Base-by-base conservation (phyloP, 2,888 invertebrate genomes). In the Scaptomyza reducta region DNA sequence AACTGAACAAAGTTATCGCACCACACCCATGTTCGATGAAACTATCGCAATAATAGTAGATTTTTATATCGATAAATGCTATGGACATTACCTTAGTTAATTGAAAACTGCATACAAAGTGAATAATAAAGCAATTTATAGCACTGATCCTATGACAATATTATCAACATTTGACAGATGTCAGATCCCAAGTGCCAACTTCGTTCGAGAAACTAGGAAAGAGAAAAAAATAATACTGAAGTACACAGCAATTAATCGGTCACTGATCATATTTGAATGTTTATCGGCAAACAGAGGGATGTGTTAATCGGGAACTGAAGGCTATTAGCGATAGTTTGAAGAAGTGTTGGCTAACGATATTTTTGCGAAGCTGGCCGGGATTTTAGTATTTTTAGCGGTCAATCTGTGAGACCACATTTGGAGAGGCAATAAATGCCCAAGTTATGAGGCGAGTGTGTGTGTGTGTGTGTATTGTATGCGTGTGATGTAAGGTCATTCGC, bases 401-500 rank as follows among this genome's bases (percentile, higher is more conserved):
- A 38, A 62, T 35, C 31, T 67, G 67, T 71, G 62, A 53, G 74
- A 62, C 74, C 74, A 61, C 41, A 18, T n/a, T 18, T 7, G 3
- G 5, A 14, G 22, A n/a, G 25, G 40, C 29, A 44, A 62, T 53
- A 74, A 70, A 75, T 71, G 45, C 50, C 42, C 11, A 46, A 16
- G 29, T 40, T 44, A 54, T 51, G 35, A 45, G 40, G 45, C 53
- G 47, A 31, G 53, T 60, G 60, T 45, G 61, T 71, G 70, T 45
- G 61, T 71, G 70, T 76, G 81, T 77, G 73, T 79, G 83, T 77
- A 82, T 64, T 83, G 83, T 81, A 86, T 84, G 84, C 79, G 87
- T 86, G 83, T 84, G 85, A 87, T 85, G 87, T 85, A 85, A 86
- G 86, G 86, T 87, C 87, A 86, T 83, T 87, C 86, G 85, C 83